Conservation (phyloP, 2,888 invertebrate genomes). For the Sinelater perroti region DNA sequence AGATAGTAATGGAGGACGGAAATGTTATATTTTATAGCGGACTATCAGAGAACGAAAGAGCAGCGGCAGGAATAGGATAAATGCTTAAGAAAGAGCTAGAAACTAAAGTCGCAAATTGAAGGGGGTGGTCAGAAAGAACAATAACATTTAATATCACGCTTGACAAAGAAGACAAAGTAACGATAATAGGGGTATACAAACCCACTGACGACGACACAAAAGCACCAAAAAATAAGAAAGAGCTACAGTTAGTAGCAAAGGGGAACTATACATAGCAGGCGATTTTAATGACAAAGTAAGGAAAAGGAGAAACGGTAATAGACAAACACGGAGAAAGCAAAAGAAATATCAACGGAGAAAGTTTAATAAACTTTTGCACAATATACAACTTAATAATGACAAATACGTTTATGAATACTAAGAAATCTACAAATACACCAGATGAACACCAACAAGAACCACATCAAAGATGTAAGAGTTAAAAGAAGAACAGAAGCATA, state of each 20-base stretch:
- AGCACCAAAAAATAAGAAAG: conserved; percentile 14
- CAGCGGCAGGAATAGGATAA: conserved; percentile 21
- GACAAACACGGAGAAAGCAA: conserved; percentile 25
- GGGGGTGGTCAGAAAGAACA: conserved; percentile 23
- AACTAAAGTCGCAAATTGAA: too few species aligned
- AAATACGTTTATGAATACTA: conserved; percentile 19
- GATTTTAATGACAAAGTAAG: too few species aligned
- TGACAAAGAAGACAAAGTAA: conserved; percentile 14
- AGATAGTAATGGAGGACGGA: conserved; percentile 15
- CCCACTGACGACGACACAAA: conserved; percentile 19
- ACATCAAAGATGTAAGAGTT: too few species aligned
- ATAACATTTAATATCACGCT: conserved; percentile 6
- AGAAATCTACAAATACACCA: conserved; percentile 27
- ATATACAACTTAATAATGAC: conserved; percentile 21
- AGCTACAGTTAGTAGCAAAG: conserved; percentile 18
- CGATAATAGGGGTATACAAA: conserved; percentile 21
- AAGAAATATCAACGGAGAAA: conserved; percentile 31
- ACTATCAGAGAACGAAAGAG: conserved; percentile 18
- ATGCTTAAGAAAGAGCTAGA: too few species aligned
- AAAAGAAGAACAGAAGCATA: too few species aligned
- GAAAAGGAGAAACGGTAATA: too few species aligned
- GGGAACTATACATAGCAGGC: conserved; percentile 6
- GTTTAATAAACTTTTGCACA: conserved; percentile 33
- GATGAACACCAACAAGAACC: conserved; percentile 1
- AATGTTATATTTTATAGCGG: conserved; percentile 19